Evolutionary conservation across 1,140 invertebrate genomes (phyloP), one percentile per base, ranked within the genome.

Genomic region (Hetaerina americana): DNA sequence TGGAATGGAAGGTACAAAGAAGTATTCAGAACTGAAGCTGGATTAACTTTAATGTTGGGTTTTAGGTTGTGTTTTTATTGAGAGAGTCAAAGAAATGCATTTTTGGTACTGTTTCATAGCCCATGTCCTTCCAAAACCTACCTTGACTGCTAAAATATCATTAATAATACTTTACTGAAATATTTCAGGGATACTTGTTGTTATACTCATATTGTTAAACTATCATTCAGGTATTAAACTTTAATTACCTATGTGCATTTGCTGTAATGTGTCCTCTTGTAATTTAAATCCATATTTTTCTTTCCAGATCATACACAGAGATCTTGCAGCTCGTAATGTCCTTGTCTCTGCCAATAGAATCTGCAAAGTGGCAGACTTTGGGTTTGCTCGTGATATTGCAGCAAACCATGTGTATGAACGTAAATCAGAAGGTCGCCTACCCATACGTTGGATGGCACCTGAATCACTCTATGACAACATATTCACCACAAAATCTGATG

Each of bases 301-400:
- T 67, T 76, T 75, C 22, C 79, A 93, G 91, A 94, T 96, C 73
- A 95, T 96, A 70, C 94, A 96, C 77, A 84, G 95, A 67, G 95
- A 97, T 82, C 81, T 97, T 66, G 95, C 95, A 2, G 94, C 95
- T 0, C 83, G 95, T 26, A 97, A 97, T 78, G 88, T 97, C 28
- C 82, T 97, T 0, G 92, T 97, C 49, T 90, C 89, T 0, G 91
- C 94, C 25, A 91, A 95, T 75, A 88, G 93, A 75, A 87, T 88
- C 0, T 96, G 94, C 79, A 97, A 97, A 85, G 92, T 97, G 0
- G 93, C 93, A 0, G 95, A 97, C 80, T 97, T 97, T 78, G 95
- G 95, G 0, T 94, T 97, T 76, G 94, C 94, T 0, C 82, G 94
- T 67, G 93, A 96, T 80, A 86, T 87, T 0, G 82, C 83, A 5